These are phyloP conservation scores for Gymnoscopelus braueri DNA, from an alignment of 2,797 vertebrate species.

Conservation along the genomic window DNA sequence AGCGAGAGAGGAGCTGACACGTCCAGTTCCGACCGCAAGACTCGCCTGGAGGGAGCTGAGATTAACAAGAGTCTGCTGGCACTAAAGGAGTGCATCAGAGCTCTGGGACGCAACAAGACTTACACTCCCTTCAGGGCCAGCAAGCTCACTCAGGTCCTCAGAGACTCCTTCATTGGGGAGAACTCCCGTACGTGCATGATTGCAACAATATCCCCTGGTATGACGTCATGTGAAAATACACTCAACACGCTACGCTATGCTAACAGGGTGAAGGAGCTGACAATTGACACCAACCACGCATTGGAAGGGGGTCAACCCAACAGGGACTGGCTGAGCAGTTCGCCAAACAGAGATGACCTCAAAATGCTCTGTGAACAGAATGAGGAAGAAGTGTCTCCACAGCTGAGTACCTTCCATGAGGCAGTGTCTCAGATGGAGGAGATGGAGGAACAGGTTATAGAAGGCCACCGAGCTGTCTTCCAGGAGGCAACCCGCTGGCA, in stretches of 20 bases:
- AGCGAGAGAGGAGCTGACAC: too few species aligned
- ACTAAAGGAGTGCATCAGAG: too few species aligned
- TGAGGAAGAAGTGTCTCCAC: slow-evolving; percentile 90
- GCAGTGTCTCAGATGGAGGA: slow-evolving; percentile 91
- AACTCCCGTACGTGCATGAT: slow-evolving; percentile 93
- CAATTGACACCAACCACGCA: slow-evolving; percentile 71
- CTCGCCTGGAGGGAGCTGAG: too few species aligned
- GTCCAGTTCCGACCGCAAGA: too few species aligned
- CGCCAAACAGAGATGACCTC: slow-evolving; percentile 84
- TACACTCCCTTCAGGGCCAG: too few species aligned
- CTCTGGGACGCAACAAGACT: too few species aligned
- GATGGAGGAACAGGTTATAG: slow-evolving; percentile 91
- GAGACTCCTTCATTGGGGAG: slow-evolving; percentile 84
- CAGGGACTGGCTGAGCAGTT: too few species aligned
- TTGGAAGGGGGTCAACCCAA: too few species aligned
- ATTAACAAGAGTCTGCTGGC: too few species aligned
- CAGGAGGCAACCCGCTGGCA: slow-evolving; percentile 76
- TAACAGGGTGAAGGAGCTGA: slow-evolving; percentile 85
- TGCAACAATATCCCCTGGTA: slow-evolving; percentile 90
- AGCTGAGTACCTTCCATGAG: slow-evolving; percentile 90
- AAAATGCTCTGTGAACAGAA: slow-evolving; percentile 92
- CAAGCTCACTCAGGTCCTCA: too few species aligned
- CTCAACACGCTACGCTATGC: slow-evolving; percentile 78
- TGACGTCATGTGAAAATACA: slow-evolving; percentile 92
- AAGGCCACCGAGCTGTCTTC: slow-evolving; percentile 89